Evolutionary conservation across 2,797 vertebrate species (phyloP).

Genomic region (Leptodactylus fallax): DNA sequence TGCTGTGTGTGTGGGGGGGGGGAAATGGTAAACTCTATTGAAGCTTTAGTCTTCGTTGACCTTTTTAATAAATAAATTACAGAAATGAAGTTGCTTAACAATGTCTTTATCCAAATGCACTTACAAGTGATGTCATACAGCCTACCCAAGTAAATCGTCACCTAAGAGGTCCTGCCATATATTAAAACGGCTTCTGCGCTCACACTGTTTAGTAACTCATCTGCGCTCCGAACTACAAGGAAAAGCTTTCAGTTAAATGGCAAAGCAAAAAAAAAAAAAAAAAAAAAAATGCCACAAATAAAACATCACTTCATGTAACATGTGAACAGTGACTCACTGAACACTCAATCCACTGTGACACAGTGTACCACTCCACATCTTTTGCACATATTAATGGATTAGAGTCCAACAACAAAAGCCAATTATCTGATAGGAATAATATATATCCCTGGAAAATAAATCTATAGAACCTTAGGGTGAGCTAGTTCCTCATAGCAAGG

Average conservation of each 20-base stretch:
- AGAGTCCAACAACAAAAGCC: background rate
- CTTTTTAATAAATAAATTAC: too few relatives aligned
- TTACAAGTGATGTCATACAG: too few relatives aligned
- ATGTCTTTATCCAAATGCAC: too few relatives aligned
- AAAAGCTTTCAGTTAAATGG: background rate
- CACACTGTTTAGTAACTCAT: background rate
- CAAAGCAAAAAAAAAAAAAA: background rate
- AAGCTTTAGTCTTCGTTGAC: too few relatives aligned
- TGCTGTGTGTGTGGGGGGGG: too few relatives aligned
- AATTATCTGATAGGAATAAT: background rate
- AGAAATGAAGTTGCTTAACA: too few relatives aligned
- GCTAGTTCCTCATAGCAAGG: background rate
- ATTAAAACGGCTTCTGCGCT: background rate
- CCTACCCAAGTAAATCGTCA: too few relatives aligned
- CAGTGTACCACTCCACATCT: background rate
- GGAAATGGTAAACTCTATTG: too few relatives aligned
- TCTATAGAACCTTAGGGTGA: background rate
- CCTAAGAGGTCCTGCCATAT: background rate
- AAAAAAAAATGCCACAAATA: too few relatives aligned
- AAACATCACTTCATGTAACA: background rate
- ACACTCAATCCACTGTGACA: background rate
- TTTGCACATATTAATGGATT: background rate
- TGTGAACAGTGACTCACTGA: background rate
- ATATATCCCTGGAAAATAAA: background rate
- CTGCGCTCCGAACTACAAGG: background rate